Base-by-base conservation (phyloP, 2,113 vertebrate genomes). In the Patagioenas fasciata region DNA sequence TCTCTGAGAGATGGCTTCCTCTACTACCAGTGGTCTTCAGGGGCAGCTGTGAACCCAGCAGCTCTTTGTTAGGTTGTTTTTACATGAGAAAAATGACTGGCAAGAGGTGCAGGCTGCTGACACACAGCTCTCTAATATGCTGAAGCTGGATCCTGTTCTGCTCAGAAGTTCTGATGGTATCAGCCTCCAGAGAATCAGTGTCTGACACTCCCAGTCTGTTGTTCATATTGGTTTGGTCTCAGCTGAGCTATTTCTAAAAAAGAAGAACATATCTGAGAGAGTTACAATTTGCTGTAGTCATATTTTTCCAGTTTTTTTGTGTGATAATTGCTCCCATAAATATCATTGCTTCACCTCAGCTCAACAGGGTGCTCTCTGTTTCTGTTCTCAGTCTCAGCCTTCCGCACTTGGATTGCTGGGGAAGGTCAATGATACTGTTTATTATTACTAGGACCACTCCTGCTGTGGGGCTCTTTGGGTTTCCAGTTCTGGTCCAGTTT, bases 301-400 rank as follows among this genome's bases (percentile, higher is more conserved):
- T 89, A 91, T 91, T 96, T 97, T 95, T 85, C 93, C 82, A 89
- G 94, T 92, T 81, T 95, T 96, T 95, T 67, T 95, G 80, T 88
- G 95, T 88, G 74, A 94, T 95, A 75, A 92, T 97, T 97, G 86
- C 93, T 97, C 91, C 92, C 81, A 85, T 93, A 93, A 84, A 91
- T 96, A 96, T 95, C 86, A 31, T 87, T 72, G 83, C 85, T 95
- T 97, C 88, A 94, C 94, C 96, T 91, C 93, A 85, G 87, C 85
- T 91, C 95, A 80, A 92, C 36, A 91, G 61, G 80, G 81, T 56
- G 44, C 75, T 85, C 78, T 91, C 74, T 89, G 3, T 73, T 73
- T 93, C 91, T 91, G 66, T 14, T 51, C 60, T 90, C 44, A 84
- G 38, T 24, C 62, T 58, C 80, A 67, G 42, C 75, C 70, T 70